Base-by-base conservation (phyloP, 2,113 vertebrate species). In the Sus scrofa region DNA sequence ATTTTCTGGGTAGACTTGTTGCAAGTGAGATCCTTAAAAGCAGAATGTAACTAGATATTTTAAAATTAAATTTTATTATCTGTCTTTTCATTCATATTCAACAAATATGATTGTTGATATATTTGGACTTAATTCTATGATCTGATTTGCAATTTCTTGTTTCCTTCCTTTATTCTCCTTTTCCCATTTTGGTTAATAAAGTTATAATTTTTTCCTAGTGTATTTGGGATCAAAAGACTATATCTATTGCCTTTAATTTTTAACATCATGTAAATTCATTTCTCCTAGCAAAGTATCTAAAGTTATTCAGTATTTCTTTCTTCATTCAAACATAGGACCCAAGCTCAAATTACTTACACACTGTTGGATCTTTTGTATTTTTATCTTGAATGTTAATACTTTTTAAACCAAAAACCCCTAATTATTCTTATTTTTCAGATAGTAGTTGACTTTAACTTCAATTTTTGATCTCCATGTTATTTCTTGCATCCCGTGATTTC, bases 111-210 rank as follows among this genome's bases (percentile, higher is more conserved):
- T 63, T 63, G 71, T 26, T 62, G 32, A 70, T 32, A 79, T 39
- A 71, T 91, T 73, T 95, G 34, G 5, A 81, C 14, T 71, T 81
- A 79, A 63, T 86, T 73, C 39, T 81, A 39, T n/a, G 34, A 39
- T 73, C 3, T 86, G 7, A 91, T 86, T 63, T 95, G 20, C 39
- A 71, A 22, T n/a, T 71, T 86, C 11, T 26, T 22, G n/a, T 78
- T 85, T 91, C 9, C 18, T 91, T 86, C 44, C 7, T 71, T 62
- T 77, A 39, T 91, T 78, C 20, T 54, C 32, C 37, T 78, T 62
- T 56, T 26, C 10, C 77, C 16, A 56, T 83, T 74, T 86, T 91
- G 52, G 26, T 62, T 89, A 79, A 79, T 79, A 56, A 95, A 91
- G 26, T 86, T 95, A 10, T 63, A 52, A 60, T 12, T 74, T 60